Evolutionary conservation across 2,797 vertebrate species (phyloP).

Genomic region (Centroberyx gerrardi): DNA sequence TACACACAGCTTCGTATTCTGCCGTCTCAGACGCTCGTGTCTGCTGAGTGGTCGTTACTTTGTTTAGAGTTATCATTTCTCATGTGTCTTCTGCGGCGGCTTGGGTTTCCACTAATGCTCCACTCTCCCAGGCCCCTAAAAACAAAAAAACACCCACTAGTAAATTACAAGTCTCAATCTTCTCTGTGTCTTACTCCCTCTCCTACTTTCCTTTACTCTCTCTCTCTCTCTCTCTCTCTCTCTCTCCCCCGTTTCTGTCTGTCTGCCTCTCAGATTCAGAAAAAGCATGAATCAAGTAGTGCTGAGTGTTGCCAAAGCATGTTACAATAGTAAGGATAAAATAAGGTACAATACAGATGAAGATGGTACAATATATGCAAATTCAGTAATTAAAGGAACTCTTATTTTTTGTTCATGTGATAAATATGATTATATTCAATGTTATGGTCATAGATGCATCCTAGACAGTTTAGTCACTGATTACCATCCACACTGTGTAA

Average conservation of each 20-base stretch:
- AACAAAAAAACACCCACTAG: slow-evolving; percentile 56
- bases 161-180: slow-evolving; percentile 53
- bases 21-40: slow-evolving; percentile 12
- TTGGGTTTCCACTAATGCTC: slow-evolving; percentile 62
- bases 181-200: slow-evolving; percentile 31
- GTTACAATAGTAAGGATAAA: no score
- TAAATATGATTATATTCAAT: no score
- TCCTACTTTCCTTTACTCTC: slow-evolving; percentile 22
- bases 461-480: no score
- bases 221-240: not conserved
- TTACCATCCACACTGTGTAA: no score
- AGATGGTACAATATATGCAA: no score
- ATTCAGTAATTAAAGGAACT: no score
- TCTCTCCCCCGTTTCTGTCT: not conserved
- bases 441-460: no score
- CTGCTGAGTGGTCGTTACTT: not conserved
- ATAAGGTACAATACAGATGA: no score
- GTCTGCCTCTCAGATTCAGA: not conserved
- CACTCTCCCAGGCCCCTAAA: slow-evolving; percentile 37
- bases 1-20: slow-evolving; percentile 14
- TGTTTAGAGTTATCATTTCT: slow-evolving; percentile 18
- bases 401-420: no score
- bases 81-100: slow-evolving; percentile 17
- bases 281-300: no score
- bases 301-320: no score